phyloP scores from a whole-genome alignment of 92 coral and sea anemone genomes.

The Porites divaricata region DNA sequence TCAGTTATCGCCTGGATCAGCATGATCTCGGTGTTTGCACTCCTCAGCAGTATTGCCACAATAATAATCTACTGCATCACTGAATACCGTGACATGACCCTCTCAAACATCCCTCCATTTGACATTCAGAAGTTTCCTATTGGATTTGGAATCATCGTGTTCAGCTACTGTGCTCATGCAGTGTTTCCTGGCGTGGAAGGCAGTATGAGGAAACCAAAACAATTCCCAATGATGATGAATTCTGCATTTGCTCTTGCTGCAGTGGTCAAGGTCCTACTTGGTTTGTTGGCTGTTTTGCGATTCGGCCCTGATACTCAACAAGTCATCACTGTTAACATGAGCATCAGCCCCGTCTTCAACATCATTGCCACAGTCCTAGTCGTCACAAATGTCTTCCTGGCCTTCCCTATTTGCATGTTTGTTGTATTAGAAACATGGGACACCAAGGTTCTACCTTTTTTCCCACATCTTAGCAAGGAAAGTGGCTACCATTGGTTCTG shows the following conservation, averaged over 20 bases:
- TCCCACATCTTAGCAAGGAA: slow-evolving; percentile 79
- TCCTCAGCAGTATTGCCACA: slow-evolving; percentile 72
- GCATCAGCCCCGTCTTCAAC: slow-evolving; percentile 67
- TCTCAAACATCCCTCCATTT: slow-evolving; percentile 75
- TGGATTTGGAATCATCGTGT: slow-evolving; percentile 90
- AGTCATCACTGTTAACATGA: slow-evolving; percentile 88
- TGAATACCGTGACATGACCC: slow-evolving; percentile 65
- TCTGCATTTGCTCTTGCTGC: slow-evolving; percentile 79
- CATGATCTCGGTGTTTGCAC: slow-evolving; percentile 86
- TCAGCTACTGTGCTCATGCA: slow-evolving; percentile 94
- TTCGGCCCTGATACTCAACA: slow-evolving; percentile 79
- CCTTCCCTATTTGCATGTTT: slow-evolving; percentile 88
- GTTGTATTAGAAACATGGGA: slow-evolving; percentile 89
- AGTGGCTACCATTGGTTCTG: slow-evolving; percentile 84
- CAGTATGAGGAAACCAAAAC: slow-evolving; percentile 85
- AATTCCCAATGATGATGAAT: slow-evolving; percentile 89
- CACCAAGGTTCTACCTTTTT: slow-evolving; percentile 68
- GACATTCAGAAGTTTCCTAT: slow-evolving; percentile 75
- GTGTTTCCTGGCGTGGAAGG: slow-evolving; percentile 94
- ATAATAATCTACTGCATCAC: slow-evolving; percentile 81
- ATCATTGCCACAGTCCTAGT: slow-evolving; percentile 81
- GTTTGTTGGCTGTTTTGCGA: slow-evolving; percentile 80
- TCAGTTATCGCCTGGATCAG: slow-evolving; percentile 93
- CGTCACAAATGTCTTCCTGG: slow-evolving; percentile 83
- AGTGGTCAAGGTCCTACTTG: slow-evolving; percentile 72